Evolutionary conservation across 1,140 invertebrate genomes (phyloP), one percentile per base, ranked within the genome.

Genomic region (Cyclina sinensis): DNA sequence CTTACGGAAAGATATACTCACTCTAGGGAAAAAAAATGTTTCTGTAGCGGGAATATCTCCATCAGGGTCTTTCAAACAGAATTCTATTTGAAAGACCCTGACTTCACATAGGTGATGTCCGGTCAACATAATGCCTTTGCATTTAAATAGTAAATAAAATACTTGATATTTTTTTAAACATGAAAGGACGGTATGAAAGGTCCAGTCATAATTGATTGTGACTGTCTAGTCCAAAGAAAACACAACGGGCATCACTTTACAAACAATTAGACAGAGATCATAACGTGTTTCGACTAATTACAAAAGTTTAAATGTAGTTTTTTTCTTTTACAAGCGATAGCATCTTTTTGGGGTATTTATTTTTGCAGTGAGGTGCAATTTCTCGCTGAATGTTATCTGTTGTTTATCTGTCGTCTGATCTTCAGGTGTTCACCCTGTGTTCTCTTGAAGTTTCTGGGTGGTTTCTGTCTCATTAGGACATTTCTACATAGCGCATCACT

Each of bases 311-410:
- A 37, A 70, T 70, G 65, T 70, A 70, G 65, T 70, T n/a, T 30
- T 70, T 37, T 70, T 70, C 37, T 18, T 37, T 9, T 37, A 37
- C 24, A 27, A 70, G 16, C 32, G 65, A 70, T 70, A 70, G 65
- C 65, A 70, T 70, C 65, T 70, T 70, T 37, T 70, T 21, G n/a
- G 35, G 32, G 32, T 35, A 37, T 18, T 70, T 70, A 37, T 14
- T 37, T 70, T 70, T 70, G 35, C 65, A 70, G 32, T n/a, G 37
- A 70, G 65, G 65, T 70, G 65, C 65, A 70, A 70, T 70, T 70
- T 37, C 14, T 39, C 27, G 14, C 65, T 37, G 32, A 70, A 70
- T 70, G 65, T 37, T 70, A 70, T 70, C 65, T 70, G 21, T 35
- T 70, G 32, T 39, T 35, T 70, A 37, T 70, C 32, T 37, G 1